Evolutionary conservation across 2,797 vertebrate species (phyloP).

Genomic region (Anomalospiza imberbis): DNA sequence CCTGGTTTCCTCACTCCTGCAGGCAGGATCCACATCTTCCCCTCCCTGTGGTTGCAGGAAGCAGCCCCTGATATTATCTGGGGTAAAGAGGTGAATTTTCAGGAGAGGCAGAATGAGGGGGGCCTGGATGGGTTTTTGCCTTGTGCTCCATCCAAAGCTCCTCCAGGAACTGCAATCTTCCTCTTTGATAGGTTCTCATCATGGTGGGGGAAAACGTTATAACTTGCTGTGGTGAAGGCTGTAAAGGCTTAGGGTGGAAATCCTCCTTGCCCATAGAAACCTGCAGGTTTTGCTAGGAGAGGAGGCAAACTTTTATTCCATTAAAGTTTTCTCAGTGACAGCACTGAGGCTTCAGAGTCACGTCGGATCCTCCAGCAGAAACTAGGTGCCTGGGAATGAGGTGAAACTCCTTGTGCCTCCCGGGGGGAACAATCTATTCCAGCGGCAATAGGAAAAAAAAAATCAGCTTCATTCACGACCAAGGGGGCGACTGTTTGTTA

Average conservation of each 20-base stretch:
- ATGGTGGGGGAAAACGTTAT: fast-evolving
- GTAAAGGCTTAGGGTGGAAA: neutral
- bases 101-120: neutral
- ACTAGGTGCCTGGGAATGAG: neutral
- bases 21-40: neutral
- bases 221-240: neutral
- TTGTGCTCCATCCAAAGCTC: neutral
- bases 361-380: neutral
- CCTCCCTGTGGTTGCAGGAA: neutral
- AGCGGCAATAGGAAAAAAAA: neutral
- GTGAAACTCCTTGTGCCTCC: neutral
- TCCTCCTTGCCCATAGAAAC: neutral
- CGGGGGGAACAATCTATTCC: neutral
- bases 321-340: neutral
- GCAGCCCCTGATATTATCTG: neutral
- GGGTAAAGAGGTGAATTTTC: neutral
- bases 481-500: neutral
- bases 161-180: neutral
- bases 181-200: neutral
- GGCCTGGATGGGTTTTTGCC: neutral
- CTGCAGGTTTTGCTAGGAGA: neutral
- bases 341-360: neutral
- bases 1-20: neutral
- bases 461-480: neutral
- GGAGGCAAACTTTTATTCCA: neutral